phyloP scores from a whole-genome alignment of 2,888 invertebrate genomes.

The Ophion slaviceki region DNA sequence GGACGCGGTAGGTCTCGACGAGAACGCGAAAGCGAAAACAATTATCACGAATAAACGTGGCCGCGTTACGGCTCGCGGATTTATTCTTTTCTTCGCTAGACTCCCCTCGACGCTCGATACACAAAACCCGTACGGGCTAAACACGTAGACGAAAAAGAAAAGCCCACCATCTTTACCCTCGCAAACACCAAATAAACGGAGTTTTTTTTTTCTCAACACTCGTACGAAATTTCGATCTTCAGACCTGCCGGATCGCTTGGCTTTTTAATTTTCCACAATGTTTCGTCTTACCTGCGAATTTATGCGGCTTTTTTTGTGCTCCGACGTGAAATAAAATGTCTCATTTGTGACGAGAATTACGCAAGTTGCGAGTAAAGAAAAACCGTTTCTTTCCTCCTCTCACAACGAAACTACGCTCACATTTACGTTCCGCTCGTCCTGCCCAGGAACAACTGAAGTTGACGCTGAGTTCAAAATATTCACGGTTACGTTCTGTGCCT shows the following conservation, averaged over 20 bases:
- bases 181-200: constrained; percentile 1
- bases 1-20: not conserved
- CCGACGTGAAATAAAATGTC: constrained; percentile 43
- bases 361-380: constrained; percentile 10
- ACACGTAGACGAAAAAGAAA: constrained; percentile 3
- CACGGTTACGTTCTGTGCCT: constrained; percentile 74
- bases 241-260: not conserved
- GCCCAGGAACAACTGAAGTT: constrained; percentile 76
- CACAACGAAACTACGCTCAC: constrained; percentile 65
- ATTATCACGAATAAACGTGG: not conserved
- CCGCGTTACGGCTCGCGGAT: not conserved
- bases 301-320: constrained; percentile 44
- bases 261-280: not conserved
- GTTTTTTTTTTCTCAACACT: not conserved
- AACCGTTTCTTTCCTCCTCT: constrained; percentile 17
- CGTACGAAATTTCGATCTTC: not conserved
- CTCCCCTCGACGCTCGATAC: not conserved
- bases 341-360: constrained; percentile 46
- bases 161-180: constrained; percentile 23
- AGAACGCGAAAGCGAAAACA: not conserved
- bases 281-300: constrained; percentile 56
- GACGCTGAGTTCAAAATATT: constrained; percentile 77
- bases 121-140: not conserved
- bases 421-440: constrained; percentile 68
- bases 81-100: not conserved